Conservation (phyloP, 2,797 vertebrate species). For the Sternarchorhynchus goeldii region DNA sequence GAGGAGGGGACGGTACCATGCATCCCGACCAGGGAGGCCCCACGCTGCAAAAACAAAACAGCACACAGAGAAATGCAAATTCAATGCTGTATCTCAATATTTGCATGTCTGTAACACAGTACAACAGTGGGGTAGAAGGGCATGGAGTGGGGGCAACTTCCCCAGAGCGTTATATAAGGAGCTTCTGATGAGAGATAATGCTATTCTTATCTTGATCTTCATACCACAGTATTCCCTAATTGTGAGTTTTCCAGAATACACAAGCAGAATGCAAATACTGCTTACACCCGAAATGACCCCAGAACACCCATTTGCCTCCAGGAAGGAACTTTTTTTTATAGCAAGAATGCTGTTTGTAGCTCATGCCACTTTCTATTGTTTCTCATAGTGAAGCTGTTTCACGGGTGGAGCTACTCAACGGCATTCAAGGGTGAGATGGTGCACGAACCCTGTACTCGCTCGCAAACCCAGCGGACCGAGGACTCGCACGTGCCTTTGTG, state of each 20-base stretch:
- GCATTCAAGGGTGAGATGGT: background rate
- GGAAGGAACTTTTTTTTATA: background rate
- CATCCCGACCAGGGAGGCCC: conserved; percentile 13
- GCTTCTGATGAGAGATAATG: conserved; percentile 37
- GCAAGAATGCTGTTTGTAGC: background rate
- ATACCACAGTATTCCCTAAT: conserved; percentile 17
- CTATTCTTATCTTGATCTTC: conserved; percentile 41
- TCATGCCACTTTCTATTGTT: conserved; percentile 6
- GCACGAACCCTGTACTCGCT: background rate
- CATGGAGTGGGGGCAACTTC: conserved; percentile 34
- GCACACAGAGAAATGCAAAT: conserved; percentile 53
- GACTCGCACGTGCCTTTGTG: background rate
- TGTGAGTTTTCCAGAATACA: conserved; percentile 32
- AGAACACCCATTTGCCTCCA: conserved; percentile 29
- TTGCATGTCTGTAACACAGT: conserved; percentile 50
- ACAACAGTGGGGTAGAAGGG: background rate
- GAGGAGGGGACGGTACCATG: conserved; percentile 36
- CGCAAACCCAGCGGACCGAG: background rate
- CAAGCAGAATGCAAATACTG: conserved; percentile 39
- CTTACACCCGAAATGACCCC: conserved; percentile 36
- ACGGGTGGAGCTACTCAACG: background rate
- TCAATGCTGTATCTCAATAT: conserved; percentile 28
- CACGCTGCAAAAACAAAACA: background rate
- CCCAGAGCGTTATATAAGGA: conserved; percentile 49
- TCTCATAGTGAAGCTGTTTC: background rate